Conservation (phyloP, 2,888 invertebrate genomes). For the Oegoconia quadripuncta region DNA sequence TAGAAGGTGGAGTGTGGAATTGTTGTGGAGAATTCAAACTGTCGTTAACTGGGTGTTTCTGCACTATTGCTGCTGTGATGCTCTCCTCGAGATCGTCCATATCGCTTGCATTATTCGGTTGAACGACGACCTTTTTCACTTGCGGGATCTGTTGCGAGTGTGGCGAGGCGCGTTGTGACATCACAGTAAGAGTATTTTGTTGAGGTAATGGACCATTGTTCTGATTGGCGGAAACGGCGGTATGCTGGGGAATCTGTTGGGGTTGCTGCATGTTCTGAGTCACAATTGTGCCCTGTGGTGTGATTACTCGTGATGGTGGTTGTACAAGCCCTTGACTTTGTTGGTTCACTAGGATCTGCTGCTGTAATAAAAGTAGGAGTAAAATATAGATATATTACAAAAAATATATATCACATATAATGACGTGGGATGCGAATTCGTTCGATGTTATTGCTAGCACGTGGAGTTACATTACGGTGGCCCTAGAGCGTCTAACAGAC, state of each 20-base stretch:
- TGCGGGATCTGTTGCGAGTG: slow-evolving; percentile 28
- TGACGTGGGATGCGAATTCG: too few relatives aligned
- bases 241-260: slow-evolving; percentile 42
- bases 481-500: background rate
- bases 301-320: slow-evolving; percentile 51
- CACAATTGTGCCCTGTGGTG: slow-evolving; percentile 67
- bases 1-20: slow-evolving; percentile 48
- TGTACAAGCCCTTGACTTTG: slow-evolving; percentile 43
- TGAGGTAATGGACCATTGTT: slow-evolving; percentile 52
- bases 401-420: too few relatives aligned
- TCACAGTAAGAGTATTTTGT: slow-evolving; percentile 37
- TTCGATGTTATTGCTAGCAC: background rate
- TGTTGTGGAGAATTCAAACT: slow-evolving; percentile 43
- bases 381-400: too few relatives aligned
- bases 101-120: slow-evolving; percentile 67
- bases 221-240: slow-evolving; percentile 42
- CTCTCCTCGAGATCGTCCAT: slow-evolving; percentile 77
- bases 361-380: slow-evolving; percentile 39
- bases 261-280: slow-evolving; percentile 37
- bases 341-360: slow-evolving; percentile 53
- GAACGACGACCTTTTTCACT: slow-evolving; percentile 62
- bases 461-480: background rate
- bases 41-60: slow-evolving; percentile 55
- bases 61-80: slow-evolving; percentile 72
- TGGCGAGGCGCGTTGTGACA: slow-evolving; percentile 49